These are phyloP conservation scores for Salmo trutta DNA, from an alignment of 2,797 vertebrate species.

Conservation along the genomic window DNA sequence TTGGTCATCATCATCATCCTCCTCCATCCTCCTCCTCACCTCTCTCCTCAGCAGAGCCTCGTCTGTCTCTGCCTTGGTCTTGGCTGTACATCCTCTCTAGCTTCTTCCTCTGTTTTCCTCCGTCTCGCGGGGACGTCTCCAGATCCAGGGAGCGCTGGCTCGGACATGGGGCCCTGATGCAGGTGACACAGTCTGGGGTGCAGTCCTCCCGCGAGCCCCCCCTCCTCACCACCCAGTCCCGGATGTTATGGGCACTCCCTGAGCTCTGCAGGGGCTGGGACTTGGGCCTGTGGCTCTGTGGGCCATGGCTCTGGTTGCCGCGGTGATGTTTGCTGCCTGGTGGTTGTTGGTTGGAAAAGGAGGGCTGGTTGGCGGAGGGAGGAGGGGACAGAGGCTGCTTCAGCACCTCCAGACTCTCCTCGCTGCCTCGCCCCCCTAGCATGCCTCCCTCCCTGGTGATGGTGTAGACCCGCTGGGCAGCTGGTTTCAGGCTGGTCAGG, in stretches of 20 bases:
- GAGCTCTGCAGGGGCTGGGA: slow-evolving; percentile 80
- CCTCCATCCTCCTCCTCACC: slow-evolving; percentile 41
- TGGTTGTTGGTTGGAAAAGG: slow-evolving; percentile 56
- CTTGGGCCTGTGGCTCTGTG: slow-evolving; percentile 46
- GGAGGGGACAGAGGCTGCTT: slow-evolving; percentile 63
- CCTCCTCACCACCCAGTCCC: slow-evolving; percentile 80
- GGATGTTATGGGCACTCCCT: slow-evolving; percentile 75
- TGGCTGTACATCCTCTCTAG: slow-evolving; percentile 95
- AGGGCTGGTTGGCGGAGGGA: slow-evolving; percentile 32
- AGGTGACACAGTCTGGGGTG: slow-evolving; percentile 75
- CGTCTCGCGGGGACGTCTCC: slow-evolving; percentile 76
- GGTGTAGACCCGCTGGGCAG: slow-evolving; percentile 83
- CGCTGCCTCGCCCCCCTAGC: slow-evolving; percentile 78
- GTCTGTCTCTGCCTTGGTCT: slow-evolving; percentile 66
- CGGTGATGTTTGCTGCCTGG: slow-evolving; percentile 54
- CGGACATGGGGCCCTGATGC: slow-evolving; percentile 70
- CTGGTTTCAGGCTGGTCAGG: slow-evolving; percentile 70
- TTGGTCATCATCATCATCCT: background rate
- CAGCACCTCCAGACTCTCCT: slow-evolving; percentile 87
- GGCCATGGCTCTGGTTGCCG: slow-evolving; percentile 61
- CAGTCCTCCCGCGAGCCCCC: slow-evolving; percentile 86
- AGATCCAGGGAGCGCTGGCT: slow-evolving; percentile 85
- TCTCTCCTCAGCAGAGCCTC: slow-evolving; percentile 71
- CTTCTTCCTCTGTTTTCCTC: slow-evolving; percentile 79
- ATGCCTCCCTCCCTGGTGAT: slow-evolving; percentile 88